A percentile compares a stretch with the other conserved stretches of the same genome.
Conservation (phyloP, 1,140 invertebrate species). For the Zeugodacus cucurbitae region DNA sequence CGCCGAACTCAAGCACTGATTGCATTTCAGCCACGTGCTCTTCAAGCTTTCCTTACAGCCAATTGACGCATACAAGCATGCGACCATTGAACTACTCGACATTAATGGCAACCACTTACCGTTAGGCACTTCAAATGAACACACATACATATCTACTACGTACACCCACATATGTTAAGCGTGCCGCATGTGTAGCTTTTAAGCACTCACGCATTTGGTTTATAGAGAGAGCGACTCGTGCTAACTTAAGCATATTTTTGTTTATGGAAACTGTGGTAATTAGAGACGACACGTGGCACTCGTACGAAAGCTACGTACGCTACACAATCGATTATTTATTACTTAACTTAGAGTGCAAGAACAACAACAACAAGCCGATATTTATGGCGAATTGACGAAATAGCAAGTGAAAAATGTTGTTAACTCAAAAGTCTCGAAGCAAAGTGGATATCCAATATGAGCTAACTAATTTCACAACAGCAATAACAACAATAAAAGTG, state of each 20-base stretch:
- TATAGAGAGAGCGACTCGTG: neutral
- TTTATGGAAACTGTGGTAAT: neutral
- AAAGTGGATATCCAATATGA: neutral
- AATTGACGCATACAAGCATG: neutral
- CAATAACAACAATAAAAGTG: neutral
- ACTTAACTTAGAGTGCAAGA: neutral
- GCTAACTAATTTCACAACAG: neutral
- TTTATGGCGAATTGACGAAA: neutral
- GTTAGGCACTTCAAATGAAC: neutral
- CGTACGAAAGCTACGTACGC: neutral
- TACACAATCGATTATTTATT: neutral
- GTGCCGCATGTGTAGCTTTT: neutral
- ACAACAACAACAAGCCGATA: neutral
- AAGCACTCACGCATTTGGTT: neutral
- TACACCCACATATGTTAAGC: neutral
- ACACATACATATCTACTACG: neutral
- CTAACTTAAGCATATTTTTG: neutral
- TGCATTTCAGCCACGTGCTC: conserved; percentile 12
- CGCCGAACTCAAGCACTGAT: neutral
- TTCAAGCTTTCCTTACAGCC: neutral
- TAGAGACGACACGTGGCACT: neutral
- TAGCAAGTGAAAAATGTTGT: neutral
- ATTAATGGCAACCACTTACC: conserved; percentile 3
- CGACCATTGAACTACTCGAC: neutral
- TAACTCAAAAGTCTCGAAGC: neutral